phyloP scores from a whole-genome alignment of 2,888 invertebrate species.

The Prostheceraeus crozeri region DNA sequence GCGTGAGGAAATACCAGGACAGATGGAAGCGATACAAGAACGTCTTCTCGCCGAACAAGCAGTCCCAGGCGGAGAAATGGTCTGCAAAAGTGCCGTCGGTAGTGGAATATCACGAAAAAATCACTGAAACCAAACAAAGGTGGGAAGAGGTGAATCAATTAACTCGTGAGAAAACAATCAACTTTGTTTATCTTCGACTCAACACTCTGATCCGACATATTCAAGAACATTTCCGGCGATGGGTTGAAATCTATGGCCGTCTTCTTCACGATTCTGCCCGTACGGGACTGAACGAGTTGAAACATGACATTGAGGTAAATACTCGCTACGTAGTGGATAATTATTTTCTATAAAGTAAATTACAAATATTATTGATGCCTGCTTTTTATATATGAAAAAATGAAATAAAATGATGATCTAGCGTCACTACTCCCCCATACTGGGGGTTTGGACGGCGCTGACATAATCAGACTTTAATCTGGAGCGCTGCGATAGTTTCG shows the following conservation, averaged over 20 bases:
- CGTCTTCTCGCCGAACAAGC: slow-evolving; percentile 57
- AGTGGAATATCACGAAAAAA: slow-evolving; percentile 71
- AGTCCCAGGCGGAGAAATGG: slow-evolving; percentile 66
- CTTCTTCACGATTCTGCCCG: slow-evolving; percentile 66
- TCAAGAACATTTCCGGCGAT: slow-evolving; percentile 68
- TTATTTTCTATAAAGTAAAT: slow-evolving; percentile 22
- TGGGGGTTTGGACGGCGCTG: too few relatives aligned
- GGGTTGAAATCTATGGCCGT: slow-evolving; percentile 69
- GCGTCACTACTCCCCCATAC: too few relatives aligned
- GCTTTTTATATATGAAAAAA: too few relatives aligned
- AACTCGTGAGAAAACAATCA: slow-evolving; percentile 42
- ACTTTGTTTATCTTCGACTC: slow-evolving; percentile 58
- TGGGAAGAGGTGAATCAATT: slow-evolving; percentile 63
- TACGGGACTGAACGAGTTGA: slow-evolving; percentile 65
- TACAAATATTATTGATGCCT: background rate
- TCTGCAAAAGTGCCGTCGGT: slow-evolving; percentile 64
- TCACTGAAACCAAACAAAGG: slow-evolving; percentile 72
- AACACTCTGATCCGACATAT: slow-evolving; percentile 69
- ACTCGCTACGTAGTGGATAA: slow-evolving; percentile 13
- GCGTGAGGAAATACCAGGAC: slow-evolving; percentile 64
- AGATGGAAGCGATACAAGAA: slow-evolving; percentile 57
- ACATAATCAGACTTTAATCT: too few relatives aligned
- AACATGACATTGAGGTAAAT: slow-evolving; percentile 66
- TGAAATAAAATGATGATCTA: too few relatives aligned
- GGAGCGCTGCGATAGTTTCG: too few relatives aligned